phyloP scores from a whole-genome alignment of 2,797 vertebrate genomes.

The Acipenser oxyrinchus region DNA sequence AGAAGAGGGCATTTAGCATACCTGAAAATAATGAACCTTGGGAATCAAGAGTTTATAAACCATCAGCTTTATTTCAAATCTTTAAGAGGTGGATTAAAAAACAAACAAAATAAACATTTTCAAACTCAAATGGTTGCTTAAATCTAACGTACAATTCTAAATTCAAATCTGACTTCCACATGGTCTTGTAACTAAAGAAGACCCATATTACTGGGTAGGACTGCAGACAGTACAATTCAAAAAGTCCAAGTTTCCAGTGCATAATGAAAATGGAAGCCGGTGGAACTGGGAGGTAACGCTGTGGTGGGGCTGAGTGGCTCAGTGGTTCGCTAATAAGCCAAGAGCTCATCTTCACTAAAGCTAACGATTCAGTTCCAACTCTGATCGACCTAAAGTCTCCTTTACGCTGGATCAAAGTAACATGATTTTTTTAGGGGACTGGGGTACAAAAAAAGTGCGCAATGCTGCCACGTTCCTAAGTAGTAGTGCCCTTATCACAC shows the following conservation, averaged over 20 bases:
- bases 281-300: constrained; percentile 21
- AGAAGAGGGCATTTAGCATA: too few species aligned
- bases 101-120: constrained; percentile 31
- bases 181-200: constrained; percentile 29
- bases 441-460: too few species aligned
- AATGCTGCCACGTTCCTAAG: too few species aligned
- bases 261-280: constrained; percentile 18
- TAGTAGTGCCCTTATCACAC: too few species aligned
- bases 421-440: too few species aligned
- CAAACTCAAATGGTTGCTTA: constrained; percentile 40
- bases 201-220: constrained; percentile 21
- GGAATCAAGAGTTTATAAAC: too few species aligned
- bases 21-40: too few species aligned
- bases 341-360: too few species aligned
- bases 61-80: constrained; percentile 48
- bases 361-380: too few species aligned
- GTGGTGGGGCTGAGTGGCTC: constrained; percentile 16
- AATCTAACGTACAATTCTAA: constrained; percentile 48
- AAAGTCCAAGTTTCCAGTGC: constrained; percentile 14
- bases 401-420: too few species aligned
- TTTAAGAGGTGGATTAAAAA: constrained; percentile 44
- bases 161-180: constrained; percentile 54
- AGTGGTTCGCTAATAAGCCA: constrained; percentile 17
- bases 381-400: too few species aligned
- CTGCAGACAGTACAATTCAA: constrained; percentile 15